Percentiles rank a stretch among this genome's conserved stretches.
These are phyloP conservation scores for Gisinianus flammeolus DNA, from an alignment of 2,888 invertebrate genomes.

Conservation along the genomic window DNA sequence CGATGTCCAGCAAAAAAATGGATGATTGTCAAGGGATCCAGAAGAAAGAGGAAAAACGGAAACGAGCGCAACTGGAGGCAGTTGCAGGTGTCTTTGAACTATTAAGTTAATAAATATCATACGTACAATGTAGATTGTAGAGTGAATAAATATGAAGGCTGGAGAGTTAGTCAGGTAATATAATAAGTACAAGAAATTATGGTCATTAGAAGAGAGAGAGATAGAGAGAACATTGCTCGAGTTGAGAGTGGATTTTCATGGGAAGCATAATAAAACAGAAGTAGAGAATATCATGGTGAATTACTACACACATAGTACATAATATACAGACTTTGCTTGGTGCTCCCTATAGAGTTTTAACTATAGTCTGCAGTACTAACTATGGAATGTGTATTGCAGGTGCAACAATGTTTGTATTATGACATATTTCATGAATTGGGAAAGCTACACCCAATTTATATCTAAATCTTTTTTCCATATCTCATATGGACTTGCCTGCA, in stretches of 20 bases:
- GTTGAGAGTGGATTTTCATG: slow-evolving; percentile 1
- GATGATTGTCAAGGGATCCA: neutral
- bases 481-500: too few species aligned
- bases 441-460: too few species aligned
- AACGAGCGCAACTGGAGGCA: neutral
- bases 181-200: slow-evolving; percentile 14
- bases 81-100: slow-evolving; percentile 6
- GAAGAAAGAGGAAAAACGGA: neutral
- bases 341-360: neutral
- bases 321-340: neutral
- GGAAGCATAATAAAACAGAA: neutral
- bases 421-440: too few species aligned
- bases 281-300: neutral
- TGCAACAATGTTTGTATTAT: neutral
- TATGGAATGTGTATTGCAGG: neutral
- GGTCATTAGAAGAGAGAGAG: slow-evolving; percentile 1
- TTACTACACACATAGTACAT: neutral
- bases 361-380: neutral
- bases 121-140: neutral
- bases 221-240: neutral
- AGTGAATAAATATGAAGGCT: neutral
- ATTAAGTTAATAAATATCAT: neutral
- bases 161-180: slow-evolving; percentile 1
- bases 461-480: too few species aligned
- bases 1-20: neutral